Evolutionary conservation across 2,888 invertebrate genomes (phyloP), one percentile per base, ranked within the genome.

Genomic region (Perizoma flavofasciatum): DNA sequence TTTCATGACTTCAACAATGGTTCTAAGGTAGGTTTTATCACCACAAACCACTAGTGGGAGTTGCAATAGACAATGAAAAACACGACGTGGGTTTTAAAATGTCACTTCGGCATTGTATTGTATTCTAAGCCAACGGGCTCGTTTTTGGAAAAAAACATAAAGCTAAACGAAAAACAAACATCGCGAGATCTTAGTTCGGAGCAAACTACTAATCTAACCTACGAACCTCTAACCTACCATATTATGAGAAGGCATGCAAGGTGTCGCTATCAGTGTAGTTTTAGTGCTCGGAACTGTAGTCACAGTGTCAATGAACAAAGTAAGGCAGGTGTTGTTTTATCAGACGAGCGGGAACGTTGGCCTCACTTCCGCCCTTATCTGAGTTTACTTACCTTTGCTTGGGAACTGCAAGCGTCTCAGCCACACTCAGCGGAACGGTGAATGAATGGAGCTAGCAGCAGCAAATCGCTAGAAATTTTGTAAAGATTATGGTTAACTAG

Each of bases 341-440:
- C 86, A 83, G 79, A 68, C 71, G 68, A 64, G 63, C 72, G 79
- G 75, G 87, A 80, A 79, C 89, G 77, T 85, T 88, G 87, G 80
- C 88, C 88, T 81, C 83, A 82, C 89, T 88, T 89, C 89, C 89
- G 88, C 80, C 80, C 85, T 89, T 89, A 89, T 90, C 89, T 82
- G 66, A 78, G 84, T 88, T 84, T 85, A 79, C 84, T 82, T 82
- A 83, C 83, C 81, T 84, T 74, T 75, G 81, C 85, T 79, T 88
- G 88, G 86, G 87, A 88, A 86, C 80, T 67, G 72, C 69, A 72
- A 67, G 68, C 75, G 75, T 67, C 75, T 82, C 41, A 55, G 40
- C 55, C 60, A 32, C 50, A 56, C 50, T 56, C 85, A 83, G 85
- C 83, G 83, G 84, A 73, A 67, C 47, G 52, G 47, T 39, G 59